A percentile compares a stretch with the other conserved stretches of the same genome.
phyloP scores from a whole-genome alignment of 2,888 invertebrate species.

The Sisyra nigra region DNA sequence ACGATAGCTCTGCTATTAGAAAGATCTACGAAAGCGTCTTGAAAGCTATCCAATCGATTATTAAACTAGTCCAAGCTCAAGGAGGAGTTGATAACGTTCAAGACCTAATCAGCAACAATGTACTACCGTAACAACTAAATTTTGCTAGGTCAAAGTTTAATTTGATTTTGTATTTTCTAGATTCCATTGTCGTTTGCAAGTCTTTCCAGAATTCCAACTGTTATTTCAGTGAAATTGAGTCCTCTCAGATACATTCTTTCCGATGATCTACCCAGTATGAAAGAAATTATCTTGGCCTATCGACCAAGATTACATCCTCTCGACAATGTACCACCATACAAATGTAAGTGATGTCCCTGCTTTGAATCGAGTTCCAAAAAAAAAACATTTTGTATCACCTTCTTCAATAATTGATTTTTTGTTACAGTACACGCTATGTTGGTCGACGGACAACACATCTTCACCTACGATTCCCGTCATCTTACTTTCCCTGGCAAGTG shows the following conservation, averaged over 20 bases:
- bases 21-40: slow-evolving; percentile 39
- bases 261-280: slow-evolving; percentile 39
- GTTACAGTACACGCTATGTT: slow-evolving; percentile 49
- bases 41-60: slow-evolving; percentile 37
- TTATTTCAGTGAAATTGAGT: slow-evolving; percentile 42
- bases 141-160: slow-evolving; percentile 7
- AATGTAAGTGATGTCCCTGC: slow-evolving; percentile 29
- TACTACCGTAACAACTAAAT: slow-evolving; percentile 10
- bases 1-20: slow-evolving; percentile 45
- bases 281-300: slow-evolving; percentile 37
- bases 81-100: slow-evolving; percentile 18
- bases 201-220: slow-evolving; percentile 32
- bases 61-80: slow-evolving; percentile 28
- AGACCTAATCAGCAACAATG: not conserved
- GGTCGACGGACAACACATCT: slow-evolving; percentile 67
- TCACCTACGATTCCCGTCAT: slow-evolving; percentile 77
- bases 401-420: not conserved
- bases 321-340: slow-evolving; percentile 47
- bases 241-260: slow-evolving; percentile 38
- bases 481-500: slow-evolving; percentile 67
- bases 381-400: not conserved
- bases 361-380: no score
- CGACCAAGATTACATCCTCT: slow-evolving; percentile 34
- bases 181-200: slow-evolving; percentile 26
- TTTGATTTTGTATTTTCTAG: slow-evolving; percentile 11